phyloP scores from a whole-genome alignment of 2,797 vertebrate species.

The Onychomys leucogaster region DNA sequence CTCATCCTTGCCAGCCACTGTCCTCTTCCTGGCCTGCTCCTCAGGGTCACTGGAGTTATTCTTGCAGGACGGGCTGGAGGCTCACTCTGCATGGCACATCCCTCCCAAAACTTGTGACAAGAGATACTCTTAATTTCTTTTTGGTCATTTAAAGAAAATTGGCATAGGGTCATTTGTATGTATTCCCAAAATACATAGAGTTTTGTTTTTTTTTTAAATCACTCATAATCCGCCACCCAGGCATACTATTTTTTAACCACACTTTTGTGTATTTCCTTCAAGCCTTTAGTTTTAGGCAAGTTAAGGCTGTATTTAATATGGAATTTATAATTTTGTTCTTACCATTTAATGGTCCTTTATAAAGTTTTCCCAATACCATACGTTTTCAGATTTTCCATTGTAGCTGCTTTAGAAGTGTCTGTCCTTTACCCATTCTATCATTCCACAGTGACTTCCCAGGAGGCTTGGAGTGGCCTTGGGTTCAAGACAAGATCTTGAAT shows the following conservation, averaged over 20 bases:
- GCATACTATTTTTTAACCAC: not conserved
- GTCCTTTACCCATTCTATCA: not conserved
- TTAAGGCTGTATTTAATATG: not conserved
- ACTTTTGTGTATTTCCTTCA: not conserved
- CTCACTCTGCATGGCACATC: not conserved
- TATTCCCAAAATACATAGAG: not conserved
- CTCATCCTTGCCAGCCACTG: not conserved
- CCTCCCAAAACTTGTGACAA: not conserved
- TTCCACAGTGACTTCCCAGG: not conserved
- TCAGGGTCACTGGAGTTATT: not conserved
- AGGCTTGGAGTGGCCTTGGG: not conserved
- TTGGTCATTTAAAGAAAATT: not conserved
- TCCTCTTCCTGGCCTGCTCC: not conserved
- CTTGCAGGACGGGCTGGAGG: not conserved
- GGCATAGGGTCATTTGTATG: not conserved
- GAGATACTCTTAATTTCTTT: not conserved
- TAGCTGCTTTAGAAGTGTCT: not conserved
- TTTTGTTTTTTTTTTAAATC: not conserved
- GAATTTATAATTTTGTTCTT: slow-evolving; percentile 11
- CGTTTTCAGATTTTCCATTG: not conserved
- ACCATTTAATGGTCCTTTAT: not conserved
- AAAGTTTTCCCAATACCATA: not conserved
- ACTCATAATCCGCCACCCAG: slow-evolving; percentile 4
- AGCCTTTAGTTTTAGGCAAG: slow-evolving; percentile 30
- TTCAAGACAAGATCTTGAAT: not conserved